Percentiles rank a stretch among this genome's conserved stretches.
phyloP scores from a whole-genome alignment of 92 coral and sea anemone species.

The Porites cylindrica region DNA sequence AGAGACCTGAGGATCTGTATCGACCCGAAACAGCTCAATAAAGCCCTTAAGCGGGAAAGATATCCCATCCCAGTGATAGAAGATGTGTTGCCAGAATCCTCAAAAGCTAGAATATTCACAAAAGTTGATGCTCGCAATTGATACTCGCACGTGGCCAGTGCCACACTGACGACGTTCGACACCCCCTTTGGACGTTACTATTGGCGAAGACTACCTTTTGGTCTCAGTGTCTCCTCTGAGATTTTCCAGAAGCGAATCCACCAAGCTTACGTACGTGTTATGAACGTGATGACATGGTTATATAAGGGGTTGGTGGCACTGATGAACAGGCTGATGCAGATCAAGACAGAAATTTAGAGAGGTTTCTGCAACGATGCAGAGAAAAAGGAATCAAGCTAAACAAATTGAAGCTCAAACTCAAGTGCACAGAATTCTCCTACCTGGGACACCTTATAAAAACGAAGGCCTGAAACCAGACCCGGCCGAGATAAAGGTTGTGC shows the following conservation, averaged over 20 bases:
- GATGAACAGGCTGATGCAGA: constrained; percentile 57
- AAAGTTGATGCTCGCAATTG: constrained; percentile 55
- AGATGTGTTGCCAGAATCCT: constrained; percentile 59
- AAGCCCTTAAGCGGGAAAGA: constrained; percentile 62
- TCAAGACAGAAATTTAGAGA: constrained; percentile 35
- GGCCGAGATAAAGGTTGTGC: constrained; percentile 29
- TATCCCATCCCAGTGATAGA: constrained; percentile 66
- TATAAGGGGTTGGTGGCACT: constrained; percentile 62
- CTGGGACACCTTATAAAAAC: constrained; percentile 47
- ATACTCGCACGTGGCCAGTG: constrained; percentile 54
- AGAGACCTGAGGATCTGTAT: constrained; percentile 53
- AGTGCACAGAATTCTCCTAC: constrained; percentile 45
- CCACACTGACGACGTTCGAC: constrained; percentile 56
- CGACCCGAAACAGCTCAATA: constrained; percentile 48
- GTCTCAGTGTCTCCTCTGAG: constrained; percentile 59
- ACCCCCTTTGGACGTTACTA: constrained; percentile 49
- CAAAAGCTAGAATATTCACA: constrained; percentile 64
- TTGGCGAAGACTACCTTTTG: constrained; percentile 69
- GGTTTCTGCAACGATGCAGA: constrained; percentile 52
- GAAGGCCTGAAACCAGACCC: constrained; percentile 58
- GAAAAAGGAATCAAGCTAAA: constrained; percentile 54
- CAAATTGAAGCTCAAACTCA: constrained; percentile 40
- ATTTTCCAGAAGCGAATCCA: constrained; percentile 68
- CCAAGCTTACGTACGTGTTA: constrained; percentile 39
- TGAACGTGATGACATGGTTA: constrained; percentile 72